Evolutionary conservation across 2,888 invertebrate genomes (phyloP).

Genomic region (Melipona beecheii): DNA sequence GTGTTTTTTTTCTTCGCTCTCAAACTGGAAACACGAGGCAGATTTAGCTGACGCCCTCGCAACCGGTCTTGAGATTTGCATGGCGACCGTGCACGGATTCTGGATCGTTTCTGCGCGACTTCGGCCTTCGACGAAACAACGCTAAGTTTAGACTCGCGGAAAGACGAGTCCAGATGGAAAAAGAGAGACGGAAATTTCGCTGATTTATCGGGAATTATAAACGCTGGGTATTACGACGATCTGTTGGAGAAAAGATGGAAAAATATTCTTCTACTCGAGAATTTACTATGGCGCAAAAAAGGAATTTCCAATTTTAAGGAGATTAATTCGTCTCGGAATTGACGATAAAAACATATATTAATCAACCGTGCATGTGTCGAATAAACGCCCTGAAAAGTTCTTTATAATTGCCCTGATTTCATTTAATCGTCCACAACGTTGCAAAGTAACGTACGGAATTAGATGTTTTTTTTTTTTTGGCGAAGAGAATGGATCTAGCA

Average conservation of each 20-base stretch:
- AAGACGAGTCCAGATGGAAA: no score
- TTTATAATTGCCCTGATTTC: background rate
- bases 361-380: background rate
- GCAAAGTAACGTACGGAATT: background rate
- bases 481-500: background rate
- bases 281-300: background rate
- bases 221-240: background rate
- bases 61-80: conserved; percentile 50
- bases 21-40: conserved; percentile 20
- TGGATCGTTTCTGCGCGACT: conserved; percentile 26
- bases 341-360: background rate
- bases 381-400: background rate
- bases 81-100: conserved; percentile 41
- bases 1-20: background rate
- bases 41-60: conserved; percentile 48
- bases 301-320: background rate
- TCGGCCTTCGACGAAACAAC: background rate
- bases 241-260: background rate
- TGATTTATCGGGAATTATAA: background rate
- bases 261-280: background rate
- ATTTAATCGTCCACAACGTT: conserved; percentile 5
- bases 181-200: background rate
- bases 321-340: background rate
- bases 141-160: background rate
- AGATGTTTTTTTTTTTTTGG: no score